These are phyloP conservation scores for Sycophila texana DNA, from an alignment of 2,888 invertebrate species.

Conservation along the genomic window DNA sequence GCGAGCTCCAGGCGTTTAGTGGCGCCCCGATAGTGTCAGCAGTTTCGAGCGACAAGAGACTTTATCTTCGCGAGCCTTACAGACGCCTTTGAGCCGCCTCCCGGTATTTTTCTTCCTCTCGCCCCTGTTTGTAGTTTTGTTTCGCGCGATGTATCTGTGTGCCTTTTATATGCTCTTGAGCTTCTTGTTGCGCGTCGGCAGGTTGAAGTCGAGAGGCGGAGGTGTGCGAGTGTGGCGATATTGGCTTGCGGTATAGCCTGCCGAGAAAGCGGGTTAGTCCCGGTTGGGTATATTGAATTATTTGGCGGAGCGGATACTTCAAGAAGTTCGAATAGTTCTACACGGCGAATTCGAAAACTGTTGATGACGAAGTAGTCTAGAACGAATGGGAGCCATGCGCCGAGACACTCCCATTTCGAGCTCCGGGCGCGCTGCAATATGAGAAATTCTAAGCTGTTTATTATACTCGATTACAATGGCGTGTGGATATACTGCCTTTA, in stretches of 20 bases:
- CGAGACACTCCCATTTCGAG: no score
- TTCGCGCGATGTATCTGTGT: background rate
- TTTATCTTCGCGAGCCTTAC: constrained; percentile 21
- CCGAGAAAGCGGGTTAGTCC: background rate
- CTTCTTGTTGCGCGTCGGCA: background rate
- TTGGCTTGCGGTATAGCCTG: background rate
- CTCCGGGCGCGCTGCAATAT: no score
- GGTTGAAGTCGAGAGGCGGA: background rate
- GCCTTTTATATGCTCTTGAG: background rate
- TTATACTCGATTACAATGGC: no score
- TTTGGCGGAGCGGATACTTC: constrained; percentile 6
- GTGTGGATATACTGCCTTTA: no score
- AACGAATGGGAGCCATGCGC: background rate
- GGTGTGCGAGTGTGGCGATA: constrained; percentile 3
- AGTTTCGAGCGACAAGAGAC: constrained; percentile 11
- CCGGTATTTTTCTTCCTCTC: constrained; percentile 21
- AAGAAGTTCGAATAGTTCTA: constrained; percentile 17
- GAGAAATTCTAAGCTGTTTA: no score
- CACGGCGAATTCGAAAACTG: constrained; percentile 11
- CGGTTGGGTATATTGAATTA: constrained; percentile 14
- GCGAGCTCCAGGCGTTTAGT: constrained; percentile 39
- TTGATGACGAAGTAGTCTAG: background rate
- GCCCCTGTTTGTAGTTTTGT: constrained; percentile 16
- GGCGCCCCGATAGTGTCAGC: constrained; percentile 48
- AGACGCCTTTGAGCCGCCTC: constrained; percentile 24